Base-by-base conservation (phyloP, 1,140 invertebrate genomes). In the Drosophila biarmipes region DNA sequence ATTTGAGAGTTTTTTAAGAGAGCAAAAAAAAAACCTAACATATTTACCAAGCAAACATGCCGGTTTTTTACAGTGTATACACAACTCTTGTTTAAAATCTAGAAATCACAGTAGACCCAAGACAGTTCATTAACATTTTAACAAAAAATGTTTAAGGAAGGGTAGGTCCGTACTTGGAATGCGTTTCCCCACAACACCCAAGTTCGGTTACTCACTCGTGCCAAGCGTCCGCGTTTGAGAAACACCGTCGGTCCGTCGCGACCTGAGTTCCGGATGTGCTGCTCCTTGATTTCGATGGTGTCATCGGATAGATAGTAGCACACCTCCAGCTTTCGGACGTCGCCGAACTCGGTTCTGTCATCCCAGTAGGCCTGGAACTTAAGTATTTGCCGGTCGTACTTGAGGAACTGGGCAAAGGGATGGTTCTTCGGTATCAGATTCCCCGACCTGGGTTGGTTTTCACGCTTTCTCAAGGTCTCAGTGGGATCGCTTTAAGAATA, bases 331-430 rank as follows among this genome's bases (percentile, higher is more conserved):
- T 96, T 93, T 74, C 97, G 95, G 12, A 97, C 85, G 35, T 94
- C 93, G 21, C 97, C 95, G 91, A 95, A 94, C 78, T 95, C 94
- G 27, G 93, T 95, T 15, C 95, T 94, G 90, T 98, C 97, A 91
- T 98, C 97, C 97, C 98, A 98, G 74, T 97, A 97, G 19, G 95
- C 97, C 69, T 95, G 95, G 92, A 99, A 98, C 75, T 96, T 94
- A 21, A 97, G 92, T 40, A 97, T 94, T 91, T 97, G 94, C 71
- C 94, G 92, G 92, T 97, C 96, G 78, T 95, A 95, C 74, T 95
- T 94, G 3, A 97, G 91, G 92, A 97, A 97, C 75, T 96, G 94
- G 1, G 93, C 94, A 21, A 96, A 94, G 14, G 93, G 92, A 82
- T 91, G 87, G 4, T 61, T 64, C 15, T 64, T 66, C 11, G 85